These are phyloP conservation scores for Caerostris extrusa DNA, from an alignment of 1,140 invertebrate genomes.

Conservation along the genomic window DNA sequence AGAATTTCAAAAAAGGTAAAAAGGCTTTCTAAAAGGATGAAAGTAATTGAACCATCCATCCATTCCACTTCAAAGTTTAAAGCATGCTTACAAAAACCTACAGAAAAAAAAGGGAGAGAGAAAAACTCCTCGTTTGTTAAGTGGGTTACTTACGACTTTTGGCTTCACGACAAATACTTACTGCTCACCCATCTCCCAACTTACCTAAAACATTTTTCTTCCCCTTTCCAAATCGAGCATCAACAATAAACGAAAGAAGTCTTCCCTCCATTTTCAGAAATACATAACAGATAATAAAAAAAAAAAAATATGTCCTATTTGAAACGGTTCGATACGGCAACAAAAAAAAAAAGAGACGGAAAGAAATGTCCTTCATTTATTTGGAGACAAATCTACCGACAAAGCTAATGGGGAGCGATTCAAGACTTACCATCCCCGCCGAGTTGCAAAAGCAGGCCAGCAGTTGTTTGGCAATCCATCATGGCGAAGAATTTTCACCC, in stretches of 20 bases:
- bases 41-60: no score
- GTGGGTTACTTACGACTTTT: conserved; percentile 11
- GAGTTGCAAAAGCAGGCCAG: neutral
- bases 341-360: conserved; percentile 6
- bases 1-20: no score
- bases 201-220: conserved; percentile 39
- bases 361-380: conserved; percentile 62
- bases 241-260: conserved; percentile 23
- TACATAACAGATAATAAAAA: neutral
- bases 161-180: conserved; percentile 27
- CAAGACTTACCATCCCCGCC: conserved; percentile 6
- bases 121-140: neutral
- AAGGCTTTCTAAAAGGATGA: no score
- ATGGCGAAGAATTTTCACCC: conserved; percentile 29
- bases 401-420: conserved; percentile 57
- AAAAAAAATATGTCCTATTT: conserved; percentile 17
- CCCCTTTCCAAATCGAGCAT: conserved; percentile 22
- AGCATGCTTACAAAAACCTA: no score
- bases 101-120: neutral
- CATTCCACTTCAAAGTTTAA: no score
- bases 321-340: conserved; percentile 22
- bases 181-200: neutral
- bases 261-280: conserved; percentile 13
- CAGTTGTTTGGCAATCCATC: conserved; percentile 58
- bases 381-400: conserved; percentile 69